A percentile compares a stretch with the other conserved stretches of the same genome.
These are phyloP conservation scores for Drosophila sucinea DNA, from an alignment of 1,140 invertebrate species.

Conservation along the genomic window DNA sequence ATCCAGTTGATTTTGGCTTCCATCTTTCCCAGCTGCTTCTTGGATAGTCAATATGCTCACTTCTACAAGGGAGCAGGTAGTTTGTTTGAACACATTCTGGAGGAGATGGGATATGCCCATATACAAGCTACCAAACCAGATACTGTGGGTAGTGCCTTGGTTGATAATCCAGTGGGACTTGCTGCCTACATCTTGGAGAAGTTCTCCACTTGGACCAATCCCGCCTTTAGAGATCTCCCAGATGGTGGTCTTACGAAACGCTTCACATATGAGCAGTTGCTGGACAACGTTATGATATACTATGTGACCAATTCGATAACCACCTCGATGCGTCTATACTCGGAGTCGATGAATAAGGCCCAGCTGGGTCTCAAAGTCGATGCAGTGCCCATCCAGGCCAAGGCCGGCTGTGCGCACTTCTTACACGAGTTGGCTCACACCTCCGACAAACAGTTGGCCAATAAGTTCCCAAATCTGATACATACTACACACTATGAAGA, in stretches of 20 bases:
- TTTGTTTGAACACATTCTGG: slow-evolving; percentile 84
- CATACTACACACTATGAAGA: slow-evolving; percentile 85
- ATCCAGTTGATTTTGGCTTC: slow-evolving; percentile 54
- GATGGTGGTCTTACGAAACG: slow-evolving; percentile 90
- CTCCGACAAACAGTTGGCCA: slow-evolving; percentile 85
- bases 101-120: slow-evolving; percentile 92
- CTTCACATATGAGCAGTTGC: slow-evolving; percentile 88
- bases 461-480: slow-evolving; percentile 87
- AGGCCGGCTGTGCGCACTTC: slow-evolving; percentile 87
- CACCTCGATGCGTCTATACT: slow-evolving; percentile 90
- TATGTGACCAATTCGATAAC: slow-evolving; percentile 91
- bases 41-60: slow-evolving; percentile 84
- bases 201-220: slow-evolving; percentile 90
- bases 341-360: slow-evolving; percentile 85
- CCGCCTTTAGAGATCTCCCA: slow-evolving; percentile 83
- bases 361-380: slow-evolving; percentile 83
- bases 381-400: slow-evolving; percentile 86
- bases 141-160: slow-evolving; percentile 88
- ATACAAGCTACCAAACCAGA: slow-evolving; percentile 96
- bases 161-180: slow-evolving; percentile 89
- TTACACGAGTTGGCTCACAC: slow-evolving; percentile 86
- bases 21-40: slow-evolving; percentile 85
- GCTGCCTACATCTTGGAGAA: slow-evolving; percentile 94
- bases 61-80: slow-evolving; percentile 87
- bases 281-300: slow-evolving; percentile 96